Evolutionary conservation across 1,140 invertebrate species (phyloP).

Genomic region (Pseudomyrmex sp.): DNA sequence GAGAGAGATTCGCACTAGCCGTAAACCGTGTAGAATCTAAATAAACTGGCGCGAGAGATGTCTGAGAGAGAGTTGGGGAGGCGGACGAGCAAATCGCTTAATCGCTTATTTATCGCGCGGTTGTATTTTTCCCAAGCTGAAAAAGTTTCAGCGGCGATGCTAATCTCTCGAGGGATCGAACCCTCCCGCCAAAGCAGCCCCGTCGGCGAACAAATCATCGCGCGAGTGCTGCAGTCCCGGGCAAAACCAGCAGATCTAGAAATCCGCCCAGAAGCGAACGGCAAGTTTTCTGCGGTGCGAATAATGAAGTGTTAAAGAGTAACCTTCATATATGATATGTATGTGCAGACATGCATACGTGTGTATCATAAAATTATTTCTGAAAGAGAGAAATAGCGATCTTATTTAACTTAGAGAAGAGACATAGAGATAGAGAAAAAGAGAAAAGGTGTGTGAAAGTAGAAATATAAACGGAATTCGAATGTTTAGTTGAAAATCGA

Average conservation of each 20-base stretch:
- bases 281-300: not conserved
- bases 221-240: not conserved
- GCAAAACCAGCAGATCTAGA: slow-evolving; percentile 30
- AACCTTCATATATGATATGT: no score
- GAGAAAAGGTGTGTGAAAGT: not conserved
- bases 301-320: not conserved
- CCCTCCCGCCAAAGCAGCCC: not conserved
- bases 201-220: slow-evolving; percentile 47
- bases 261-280: not conserved
- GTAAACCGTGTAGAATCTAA: slow-evolving; percentile 44
- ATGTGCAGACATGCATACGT: not conserved
- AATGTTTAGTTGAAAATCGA: not conserved
- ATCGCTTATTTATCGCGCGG: slow-evolving; percentile 54
- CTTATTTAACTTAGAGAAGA: no score
- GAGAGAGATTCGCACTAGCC: slow-evolving; percentile 19
- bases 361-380: not conserved
- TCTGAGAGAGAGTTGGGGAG: slow-evolving; percentile 1
- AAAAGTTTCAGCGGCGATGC: slow-evolving; percentile 35
- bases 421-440: no score
- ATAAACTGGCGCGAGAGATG: slow-evolving; percentile 35
- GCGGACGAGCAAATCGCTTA: slow-evolving; percentile 43
- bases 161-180: slow-evolving; percentile 37
- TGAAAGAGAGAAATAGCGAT: not conserved
- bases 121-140: slow-evolving; percentile 45
- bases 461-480: not conserved